Evolutionary conservation across 2,113 vertebrate genomes (phyloP).

Genomic region (Apteryx mantelli): DNA sequence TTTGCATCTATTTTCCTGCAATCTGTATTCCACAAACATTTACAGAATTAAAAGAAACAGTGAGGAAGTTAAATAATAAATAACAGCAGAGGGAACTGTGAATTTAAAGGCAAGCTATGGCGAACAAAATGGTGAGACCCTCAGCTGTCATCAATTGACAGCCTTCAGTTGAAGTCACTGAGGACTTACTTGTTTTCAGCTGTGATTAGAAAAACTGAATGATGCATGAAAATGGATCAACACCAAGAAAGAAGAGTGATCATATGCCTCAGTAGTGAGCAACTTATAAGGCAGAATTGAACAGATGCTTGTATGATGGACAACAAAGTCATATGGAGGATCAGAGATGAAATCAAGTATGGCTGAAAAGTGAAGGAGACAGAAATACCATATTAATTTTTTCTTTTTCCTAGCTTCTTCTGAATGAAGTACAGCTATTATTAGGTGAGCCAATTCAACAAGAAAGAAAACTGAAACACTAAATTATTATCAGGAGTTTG

Average conservation of each 20-base stretch:
- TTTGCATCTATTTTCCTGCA: neutral
- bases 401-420: neutral
- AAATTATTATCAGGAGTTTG: neutral
- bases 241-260: neutral
- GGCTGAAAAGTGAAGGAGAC: neutral
- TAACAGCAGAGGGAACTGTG: neutral
- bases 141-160: neutral
- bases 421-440: neutral
- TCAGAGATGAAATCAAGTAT: neutral
- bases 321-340: neutral
- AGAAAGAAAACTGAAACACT: neutral
- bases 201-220: neutral
- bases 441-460: neutral
- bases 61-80: neutral
- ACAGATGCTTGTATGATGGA: neutral
- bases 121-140: neutral
- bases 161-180: neutral
- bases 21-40: neutral
- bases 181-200: neutral
- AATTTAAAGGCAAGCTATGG: neutral
- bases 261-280: neutral
- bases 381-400: neutral
- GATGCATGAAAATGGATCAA: neutral
- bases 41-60: neutral
- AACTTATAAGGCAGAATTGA: neutral